Evolutionary conservation across 2,888 invertebrate genomes (phyloP), one percentile per base, ranked within the genome.

Genomic region (Netelia fuscicornis): DNA sequence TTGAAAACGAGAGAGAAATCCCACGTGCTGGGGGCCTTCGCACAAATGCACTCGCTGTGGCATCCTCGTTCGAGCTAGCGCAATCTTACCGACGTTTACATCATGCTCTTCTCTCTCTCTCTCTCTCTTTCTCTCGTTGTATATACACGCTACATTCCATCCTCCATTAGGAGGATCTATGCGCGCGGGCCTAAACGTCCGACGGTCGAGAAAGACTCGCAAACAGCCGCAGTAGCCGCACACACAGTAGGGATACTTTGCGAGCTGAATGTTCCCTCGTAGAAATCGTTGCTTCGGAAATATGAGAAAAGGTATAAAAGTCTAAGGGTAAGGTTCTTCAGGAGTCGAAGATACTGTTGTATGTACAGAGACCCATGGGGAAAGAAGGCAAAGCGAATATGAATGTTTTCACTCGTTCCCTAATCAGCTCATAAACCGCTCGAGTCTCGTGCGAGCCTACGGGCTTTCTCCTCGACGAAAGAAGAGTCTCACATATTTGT

Each of bases 61-160:
- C 86, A 68, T 85, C 74, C 82, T 76, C 54, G 81, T 78, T 64
- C 75, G 70, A 74, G 77, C 72, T 67, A 72, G 68, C 70, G 87
- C 85, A 86, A 89, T 90, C 89, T 90, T 84, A 84, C 86, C 86
- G 90, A 89, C 91, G 89, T 91, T 92, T 92, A 91, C 90, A 89
- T 86, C 83, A 85, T 54, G 48, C 48, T 64, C 54, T 42, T 77
- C 65, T 75, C 44, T 78, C 56, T 65, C 44, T 78, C 56, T 65
- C 25, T 75, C 30, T 56, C 37, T 76, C 25, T 75, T 17, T 78
- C 60, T 60, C 56, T 72, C 37, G 88, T 78, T 86, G 81, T 65
- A 8, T 54, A 56, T 85, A 82, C 88, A 87, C 82, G 88, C 88
- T 86, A 87, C 91, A 90, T 92, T 92, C 91, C 91, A 89, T 84